Evolutionary conservation across 2,113 vertebrate species (phyloP).

Genomic region (Oxyruncus cristatus): DNA sequence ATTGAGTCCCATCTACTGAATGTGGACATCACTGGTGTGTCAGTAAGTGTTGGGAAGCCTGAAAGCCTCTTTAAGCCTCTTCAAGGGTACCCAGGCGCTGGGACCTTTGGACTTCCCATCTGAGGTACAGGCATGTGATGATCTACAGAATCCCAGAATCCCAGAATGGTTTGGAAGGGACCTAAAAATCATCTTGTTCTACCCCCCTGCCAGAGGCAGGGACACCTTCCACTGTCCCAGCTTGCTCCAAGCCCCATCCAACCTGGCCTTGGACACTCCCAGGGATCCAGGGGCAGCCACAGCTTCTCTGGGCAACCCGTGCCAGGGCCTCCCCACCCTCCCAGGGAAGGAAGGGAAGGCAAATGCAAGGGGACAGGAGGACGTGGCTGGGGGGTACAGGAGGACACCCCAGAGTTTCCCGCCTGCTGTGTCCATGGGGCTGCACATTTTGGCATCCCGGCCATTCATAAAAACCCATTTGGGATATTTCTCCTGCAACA

Average conservation of each 20-base stretch:
- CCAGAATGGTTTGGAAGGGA: background rate
- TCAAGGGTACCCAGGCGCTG: background rate
- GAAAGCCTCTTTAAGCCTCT: background rate
- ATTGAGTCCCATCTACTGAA: background rate
- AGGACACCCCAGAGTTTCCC: background rate
- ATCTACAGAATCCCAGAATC: background rate
- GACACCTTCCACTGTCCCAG: background rate
- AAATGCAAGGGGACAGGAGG: background rate
- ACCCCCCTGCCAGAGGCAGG: background rate
- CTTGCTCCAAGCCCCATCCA: background rate
- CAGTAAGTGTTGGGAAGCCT: background rate
- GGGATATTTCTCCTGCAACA: background rate
- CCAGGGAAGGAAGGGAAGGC: background rate
- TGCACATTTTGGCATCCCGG: accelerated
- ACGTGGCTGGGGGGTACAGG: background rate
- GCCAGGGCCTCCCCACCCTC: background rate
- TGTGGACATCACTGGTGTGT: accelerated
- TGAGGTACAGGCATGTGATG: background rate
- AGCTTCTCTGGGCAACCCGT: background rate
- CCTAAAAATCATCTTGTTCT: background rate
- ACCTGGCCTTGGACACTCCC: accelerated
- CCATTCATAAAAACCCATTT: background rate
- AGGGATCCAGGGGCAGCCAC: background rate
- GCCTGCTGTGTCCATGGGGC: background rate
- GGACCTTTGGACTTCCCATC: background rate